These are phyloP conservation scores for Neoseiulus cucumeris DNA, from an alignment of 1,140 invertebrate genomes.

Conservation along the genomic window DNA sequence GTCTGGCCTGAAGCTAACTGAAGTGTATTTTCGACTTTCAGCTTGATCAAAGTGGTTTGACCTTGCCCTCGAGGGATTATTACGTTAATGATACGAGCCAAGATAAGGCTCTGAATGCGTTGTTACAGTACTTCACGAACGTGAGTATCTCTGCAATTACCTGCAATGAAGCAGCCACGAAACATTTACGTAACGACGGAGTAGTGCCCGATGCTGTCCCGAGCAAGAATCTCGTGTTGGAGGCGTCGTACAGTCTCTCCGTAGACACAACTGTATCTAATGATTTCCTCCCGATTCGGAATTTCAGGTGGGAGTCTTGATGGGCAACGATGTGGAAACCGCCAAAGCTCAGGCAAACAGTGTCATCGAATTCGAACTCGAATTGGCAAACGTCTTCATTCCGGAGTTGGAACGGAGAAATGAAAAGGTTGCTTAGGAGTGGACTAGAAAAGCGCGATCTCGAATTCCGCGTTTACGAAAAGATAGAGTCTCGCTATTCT, in stretches of 20 bases:
- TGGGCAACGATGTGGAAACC: constrained; percentile 59
- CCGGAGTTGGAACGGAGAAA: not conserved
- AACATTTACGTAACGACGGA: too few relatives aligned
- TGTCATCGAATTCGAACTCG: constrained; percentile 54
- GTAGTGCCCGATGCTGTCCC: too few relatives aligned
- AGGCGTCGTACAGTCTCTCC: not conserved
- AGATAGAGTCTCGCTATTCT: too few relatives aligned
- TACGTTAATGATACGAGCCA: constrained; percentile 63
- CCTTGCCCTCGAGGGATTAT: constrained; percentile 66
- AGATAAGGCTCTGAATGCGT: constrained; percentile 28
- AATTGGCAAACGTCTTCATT: constrained; percentile 41
- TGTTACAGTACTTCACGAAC: constrained; percentile 15
- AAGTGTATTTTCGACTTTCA: constrained; percentile 31
- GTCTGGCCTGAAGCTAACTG: too few relatives aligned
- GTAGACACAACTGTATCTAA: not conserved
- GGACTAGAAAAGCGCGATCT: not conserved
- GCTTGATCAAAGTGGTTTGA: constrained; percentile 77
- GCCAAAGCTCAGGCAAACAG: constrained; percentile 47
- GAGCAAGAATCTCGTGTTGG: not conserved
- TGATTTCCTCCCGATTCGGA: not conserved
- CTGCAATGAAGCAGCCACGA: too few relatives aligned
- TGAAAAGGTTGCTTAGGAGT: too few relatives aligned
- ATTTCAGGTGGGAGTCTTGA: constrained; percentile 48
- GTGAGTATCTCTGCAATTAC: constrained; percentile 30
- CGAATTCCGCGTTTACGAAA: too few relatives aligned